These are phyloP conservation scores for Antheraea yamamai DNA, from an alignment of 2,888 invertebrate species.

Conservation along the genomic window DNA sequence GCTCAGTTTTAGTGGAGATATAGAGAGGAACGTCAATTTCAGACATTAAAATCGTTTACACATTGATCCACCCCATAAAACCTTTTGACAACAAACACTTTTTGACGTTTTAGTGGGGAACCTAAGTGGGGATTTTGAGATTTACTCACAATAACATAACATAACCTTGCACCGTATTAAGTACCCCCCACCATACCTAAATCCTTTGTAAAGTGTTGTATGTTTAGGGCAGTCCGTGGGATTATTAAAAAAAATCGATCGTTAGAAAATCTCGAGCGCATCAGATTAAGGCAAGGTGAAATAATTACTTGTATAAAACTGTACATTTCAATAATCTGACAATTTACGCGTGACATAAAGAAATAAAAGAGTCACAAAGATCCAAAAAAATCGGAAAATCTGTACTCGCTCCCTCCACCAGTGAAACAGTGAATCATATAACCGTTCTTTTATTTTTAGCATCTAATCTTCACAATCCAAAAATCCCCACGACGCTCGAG, in stretches of 20 bases:
- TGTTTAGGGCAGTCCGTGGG: conserved; percentile 1
- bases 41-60: too few relatives aligned
- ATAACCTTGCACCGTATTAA: neutral
- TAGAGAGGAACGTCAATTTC: too few relatives aligned
- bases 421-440: too few relatives aligned
- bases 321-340: neutral
- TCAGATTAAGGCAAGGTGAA: neutral
- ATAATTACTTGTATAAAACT: neutral
- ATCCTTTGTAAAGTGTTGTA: neutral
- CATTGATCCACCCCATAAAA: too few relatives aligned
- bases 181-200: neutral
- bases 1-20: too few relatives aligned
- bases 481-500: too few relatives aligned
- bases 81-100: too few relatives aligned
- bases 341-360: neutral
- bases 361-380: neutral
- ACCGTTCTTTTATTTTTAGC: too few relatives aligned
- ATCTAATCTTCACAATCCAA: too few relatives aligned
- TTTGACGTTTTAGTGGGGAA: neutral
- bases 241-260: conserved; percentile 7
- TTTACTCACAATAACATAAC: conserved; percentile 11
- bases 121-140: neutral
- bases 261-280: conserved; percentile 5
- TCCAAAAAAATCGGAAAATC: too few relatives aligned
- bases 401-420: too few relatives aligned